phyloP scores from a whole-genome alignment of 2,797 vertebrate genomes.

The Aulostomus chinensis region DNA sequence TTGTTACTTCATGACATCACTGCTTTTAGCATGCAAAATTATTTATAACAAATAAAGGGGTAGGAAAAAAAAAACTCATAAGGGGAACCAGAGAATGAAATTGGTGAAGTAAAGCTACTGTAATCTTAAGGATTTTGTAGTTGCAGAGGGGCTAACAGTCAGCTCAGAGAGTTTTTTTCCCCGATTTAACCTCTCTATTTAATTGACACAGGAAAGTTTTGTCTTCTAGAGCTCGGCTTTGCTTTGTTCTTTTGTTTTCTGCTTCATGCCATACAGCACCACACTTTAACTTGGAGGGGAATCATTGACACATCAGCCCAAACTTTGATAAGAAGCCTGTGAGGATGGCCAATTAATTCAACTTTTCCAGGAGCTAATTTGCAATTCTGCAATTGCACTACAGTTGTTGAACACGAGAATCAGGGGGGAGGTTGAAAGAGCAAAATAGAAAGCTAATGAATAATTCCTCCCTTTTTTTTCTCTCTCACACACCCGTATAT shows the following conservation, averaged over 20 bases:
- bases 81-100: too few species aligned
- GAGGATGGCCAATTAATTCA: conserved; percentile 89
- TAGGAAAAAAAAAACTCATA: too few species aligned
- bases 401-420: conserved; percentile 84
- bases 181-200: too few species aligned
- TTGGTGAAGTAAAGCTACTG: too few species aligned
- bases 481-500: conserved; percentile 30
- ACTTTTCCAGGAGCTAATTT: conserved; percentile 87
- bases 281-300: conserved; percentile 68
- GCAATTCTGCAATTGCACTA: conserved; percentile 84
- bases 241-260: conserved; percentile 13
- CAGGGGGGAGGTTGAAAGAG: conserved; percentile 69
- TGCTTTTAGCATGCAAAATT: too few species aligned
- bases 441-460: conserved; percentile 82
- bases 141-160: too few species aligned
- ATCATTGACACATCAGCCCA: conserved; percentile 83
- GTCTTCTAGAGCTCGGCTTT: too few species aligned
- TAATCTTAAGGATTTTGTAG: too few species aligned
- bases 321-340: conserved; percentile 82
- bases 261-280: conserved; percentile 10
- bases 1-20: too few species aligned
- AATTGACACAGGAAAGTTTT: too few species aligned
- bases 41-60: too few species aligned
- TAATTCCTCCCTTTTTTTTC: conserved; percentile 80
- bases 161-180: too few species aligned